Evolutionary conservation across 2,113 vertebrate genomes (phyloP), one percentile per base, ranked within the genome.

Genomic region (Ceyx cyanopectus): DNA sequence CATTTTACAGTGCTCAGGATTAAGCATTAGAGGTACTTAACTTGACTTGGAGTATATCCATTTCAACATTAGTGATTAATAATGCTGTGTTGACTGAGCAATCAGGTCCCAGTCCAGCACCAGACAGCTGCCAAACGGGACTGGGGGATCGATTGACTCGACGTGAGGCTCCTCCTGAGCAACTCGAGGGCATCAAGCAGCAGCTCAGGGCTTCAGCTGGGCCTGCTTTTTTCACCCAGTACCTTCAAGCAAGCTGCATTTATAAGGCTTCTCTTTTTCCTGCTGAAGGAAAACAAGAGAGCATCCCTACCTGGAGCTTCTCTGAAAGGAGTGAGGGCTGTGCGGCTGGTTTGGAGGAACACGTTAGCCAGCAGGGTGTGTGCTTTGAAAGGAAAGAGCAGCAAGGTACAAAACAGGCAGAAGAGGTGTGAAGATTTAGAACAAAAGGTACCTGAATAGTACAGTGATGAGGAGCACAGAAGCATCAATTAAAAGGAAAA

Each of bases 21-120:
- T 57, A 85, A 92, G 50, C 41, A 53, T 60, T 87, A 87, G 74
- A 84, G 78, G 46, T 85, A 78, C 57, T 93, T 81, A 50, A 78
- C 58, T 58, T 79, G 69, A 67, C 81, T 94, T 89, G 73, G 86
- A 91, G 80, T 46, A 21, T 26, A 66, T 19, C 62, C 56, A 27
- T 77, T 85, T 84, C 87, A 93, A 65, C 50, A 81, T 56, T 82
- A 92, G 65, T 1, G 4, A 81, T 85, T 82, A 53, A 89, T 91
- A 85, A 85, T 4, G 45, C 24, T 75, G 22, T 7, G 34, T 50
- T 84, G 61, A 82, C 82, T 90, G 63, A 76, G 65, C 82, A 85
- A 92, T 24, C 45, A 11, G 46, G 51, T 78, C 57, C 54, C 34
- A 79, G 46, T 88, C 54, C 75, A 92, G 56, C 27, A 77, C 81